Percentiles rank a stretch among this genome's conserved stretches.
Conservation (phyloP, 2,113 vertebrate species). For the Callipepla squamata region DNA sequence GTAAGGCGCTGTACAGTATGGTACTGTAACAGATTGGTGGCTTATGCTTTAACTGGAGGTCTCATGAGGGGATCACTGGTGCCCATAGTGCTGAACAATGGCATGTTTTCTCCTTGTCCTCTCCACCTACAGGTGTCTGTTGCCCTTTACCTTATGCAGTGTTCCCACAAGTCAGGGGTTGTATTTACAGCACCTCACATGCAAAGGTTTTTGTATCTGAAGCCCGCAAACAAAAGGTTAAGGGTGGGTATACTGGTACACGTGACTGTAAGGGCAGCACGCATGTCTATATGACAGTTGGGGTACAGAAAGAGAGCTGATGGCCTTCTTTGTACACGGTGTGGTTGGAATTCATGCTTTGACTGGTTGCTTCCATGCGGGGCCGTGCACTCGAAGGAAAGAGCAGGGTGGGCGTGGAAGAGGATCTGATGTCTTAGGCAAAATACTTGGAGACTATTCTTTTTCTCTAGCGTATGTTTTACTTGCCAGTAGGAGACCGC, state of each 20-base stretch:
- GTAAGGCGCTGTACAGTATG: background rate
- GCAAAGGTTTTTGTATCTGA: background rate
- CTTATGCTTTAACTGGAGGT: background rate
- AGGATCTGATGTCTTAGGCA: background rate
- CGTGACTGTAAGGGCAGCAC: background rate
- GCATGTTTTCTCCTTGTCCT: fast-evolving
- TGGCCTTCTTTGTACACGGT: background rate
- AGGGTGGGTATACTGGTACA: background rate
- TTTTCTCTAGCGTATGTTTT: background rate
- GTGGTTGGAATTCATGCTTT: background rate
- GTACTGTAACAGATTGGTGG: background rate
- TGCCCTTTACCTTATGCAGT: background rate
- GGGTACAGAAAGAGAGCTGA: background rate
- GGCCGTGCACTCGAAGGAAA: background rate
- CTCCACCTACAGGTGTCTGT: background rate
- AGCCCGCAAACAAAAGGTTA: background rate
- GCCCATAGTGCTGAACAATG: background rate
- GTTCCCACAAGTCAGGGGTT: background rate
- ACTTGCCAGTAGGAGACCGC: background rate
- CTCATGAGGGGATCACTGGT: background rate
- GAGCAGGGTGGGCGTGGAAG: background rate
- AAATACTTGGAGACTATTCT: background rate
- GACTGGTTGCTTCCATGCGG: background rate
- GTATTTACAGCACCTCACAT: background rate
- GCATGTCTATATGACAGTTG: background rate